These are phyloP conservation scores for Meriones psammophilus DNA, from an alignment of 2,797 vertebrate species.

Conservation along the genomic window DNA sequence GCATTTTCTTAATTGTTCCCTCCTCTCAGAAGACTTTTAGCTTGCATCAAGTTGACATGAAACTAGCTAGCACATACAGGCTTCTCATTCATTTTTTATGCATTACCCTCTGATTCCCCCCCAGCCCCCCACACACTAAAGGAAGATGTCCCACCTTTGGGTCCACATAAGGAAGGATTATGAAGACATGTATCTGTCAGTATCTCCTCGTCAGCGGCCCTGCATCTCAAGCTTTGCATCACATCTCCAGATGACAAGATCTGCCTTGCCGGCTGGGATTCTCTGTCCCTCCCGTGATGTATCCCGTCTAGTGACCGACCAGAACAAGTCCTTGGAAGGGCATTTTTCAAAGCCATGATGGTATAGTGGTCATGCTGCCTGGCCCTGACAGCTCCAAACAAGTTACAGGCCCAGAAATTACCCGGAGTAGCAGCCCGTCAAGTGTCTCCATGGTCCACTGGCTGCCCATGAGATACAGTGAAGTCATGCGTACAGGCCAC, in stretches of 20 bases:
- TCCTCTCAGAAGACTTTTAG: too few species aligned
- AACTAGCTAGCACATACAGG: background rate
- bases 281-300: conserved; percentile 48
- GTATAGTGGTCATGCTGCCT: conserved; percentile 64
- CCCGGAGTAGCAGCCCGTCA: conserved; percentile 66
- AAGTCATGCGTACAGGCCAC: conserved; percentile 59
- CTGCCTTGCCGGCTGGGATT: conserved; percentile 9
- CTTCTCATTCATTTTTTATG: background rate
- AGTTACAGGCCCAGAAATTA: conserved; percentile 76
- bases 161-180: background rate
- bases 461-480: conserved; percentile 47
- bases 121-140: background rate
- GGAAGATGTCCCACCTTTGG: background rate
- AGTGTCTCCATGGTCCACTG: conserved; percentile 46
- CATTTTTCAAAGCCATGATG: conserved; percentile 73
- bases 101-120: background rate
- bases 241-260: background rate
- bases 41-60: background rate
- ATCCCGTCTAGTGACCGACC: conserved; percentile 61
- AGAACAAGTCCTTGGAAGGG: conserved; percentile 71
- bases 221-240: background rate
- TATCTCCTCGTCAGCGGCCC: background rate
- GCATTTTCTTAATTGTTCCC: background rate
- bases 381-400: conserved; percentile 71
- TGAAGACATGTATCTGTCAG: background rate